Conservation (phyloP, 2,797 vertebrate species). For the Rhyacichthys aspro region DNA sequence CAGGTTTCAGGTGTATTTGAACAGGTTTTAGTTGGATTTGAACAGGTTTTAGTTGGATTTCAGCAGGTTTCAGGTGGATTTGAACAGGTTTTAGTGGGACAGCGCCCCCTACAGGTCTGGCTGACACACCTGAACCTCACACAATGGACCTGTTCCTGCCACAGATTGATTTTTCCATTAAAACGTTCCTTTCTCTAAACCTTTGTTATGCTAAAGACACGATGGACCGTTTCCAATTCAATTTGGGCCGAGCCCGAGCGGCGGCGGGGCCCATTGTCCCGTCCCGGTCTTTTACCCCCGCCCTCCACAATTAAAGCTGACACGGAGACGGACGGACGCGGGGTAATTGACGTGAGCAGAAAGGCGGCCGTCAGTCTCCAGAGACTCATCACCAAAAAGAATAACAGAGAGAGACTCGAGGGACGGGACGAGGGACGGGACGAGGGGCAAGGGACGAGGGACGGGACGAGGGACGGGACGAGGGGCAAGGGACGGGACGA, state of each 20-base stretch:
- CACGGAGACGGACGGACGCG: constrained; percentile 73
- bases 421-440: constrained; percentile 39
- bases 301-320: constrained; percentile 90
- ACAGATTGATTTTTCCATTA: constrained; percentile 88
- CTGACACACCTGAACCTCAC: constrained; percentile 83
- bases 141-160: constrained; percentile 81
- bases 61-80: too few species aligned
- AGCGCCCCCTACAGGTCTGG: too few species aligned
- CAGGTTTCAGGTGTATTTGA: too few species aligned
- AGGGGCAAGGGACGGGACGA: too few species aligned
- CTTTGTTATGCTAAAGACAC: constrained; percentile 97
- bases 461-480: too few species aligned
- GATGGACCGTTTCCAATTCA: constrained; percentile 94
- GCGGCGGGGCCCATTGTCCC: constrained; percentile 90
- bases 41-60: too few species aligned
- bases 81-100: too few species aligned
- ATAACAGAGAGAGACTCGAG: constrained; percentile 56
- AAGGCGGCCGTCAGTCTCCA: constrained; percentile 71
- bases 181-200: constrained; percentile 90
- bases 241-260: constrained; percentile 88
- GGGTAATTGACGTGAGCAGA: constrained; percentile 88
- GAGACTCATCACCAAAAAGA: constrained; percentile 53
- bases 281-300: constrained; percentile 84
- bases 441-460: too few species aligned
- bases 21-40: too few species aligned